A percentile compares a stretch with the other conserved stretches of the same genome.
Evolutionary conservation across 2,888 invertebrate genomes (phyloP).

Genomic region (Lasioglossum calceatum): DNA sequence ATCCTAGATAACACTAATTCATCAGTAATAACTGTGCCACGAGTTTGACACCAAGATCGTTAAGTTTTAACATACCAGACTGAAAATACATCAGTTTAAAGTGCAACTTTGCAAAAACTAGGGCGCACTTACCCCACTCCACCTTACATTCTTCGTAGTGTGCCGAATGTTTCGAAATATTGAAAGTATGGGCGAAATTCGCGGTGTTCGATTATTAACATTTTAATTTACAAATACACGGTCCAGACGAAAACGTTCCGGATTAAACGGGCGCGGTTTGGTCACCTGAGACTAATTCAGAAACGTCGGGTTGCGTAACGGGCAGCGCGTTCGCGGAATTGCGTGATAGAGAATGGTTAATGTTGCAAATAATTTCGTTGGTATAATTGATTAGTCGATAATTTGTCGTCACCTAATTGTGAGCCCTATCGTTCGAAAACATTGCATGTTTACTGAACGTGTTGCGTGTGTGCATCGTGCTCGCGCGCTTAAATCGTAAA

Average conservation of each 20-base stretch:
- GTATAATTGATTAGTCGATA: constrained; percentile 51
- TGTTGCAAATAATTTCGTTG: constrained; percentile 40
- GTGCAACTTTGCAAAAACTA: no score
- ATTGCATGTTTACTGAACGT: constrained; percentile 42
- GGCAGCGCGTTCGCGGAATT: background rate
- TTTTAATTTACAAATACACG: background rate
- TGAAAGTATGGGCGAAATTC: background rate
- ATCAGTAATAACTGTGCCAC: no score
- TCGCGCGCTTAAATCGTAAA: constrained; percentile 35
- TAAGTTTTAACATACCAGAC: no score
- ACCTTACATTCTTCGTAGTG: no score
- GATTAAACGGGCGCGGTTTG: background rate
- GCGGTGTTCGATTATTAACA: background rate
- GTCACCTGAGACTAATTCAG: constrained; percentile 9
- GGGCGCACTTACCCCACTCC: no score
- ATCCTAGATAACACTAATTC: no score
- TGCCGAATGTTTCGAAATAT: background rate
- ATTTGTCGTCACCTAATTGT: constrained; percentile 52
- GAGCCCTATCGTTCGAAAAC: constrained; percentile 42
- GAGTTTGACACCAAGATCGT: no score
- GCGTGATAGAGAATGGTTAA: constrained; percentile 42
- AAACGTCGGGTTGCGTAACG: background rate
- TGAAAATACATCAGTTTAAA: no score
- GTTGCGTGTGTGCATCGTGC: constrained; percentile 36
- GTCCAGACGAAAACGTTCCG: background rate